Conservation (phyloP, 2,888 invertebrate species). For the Troilus luridus region DNA sequence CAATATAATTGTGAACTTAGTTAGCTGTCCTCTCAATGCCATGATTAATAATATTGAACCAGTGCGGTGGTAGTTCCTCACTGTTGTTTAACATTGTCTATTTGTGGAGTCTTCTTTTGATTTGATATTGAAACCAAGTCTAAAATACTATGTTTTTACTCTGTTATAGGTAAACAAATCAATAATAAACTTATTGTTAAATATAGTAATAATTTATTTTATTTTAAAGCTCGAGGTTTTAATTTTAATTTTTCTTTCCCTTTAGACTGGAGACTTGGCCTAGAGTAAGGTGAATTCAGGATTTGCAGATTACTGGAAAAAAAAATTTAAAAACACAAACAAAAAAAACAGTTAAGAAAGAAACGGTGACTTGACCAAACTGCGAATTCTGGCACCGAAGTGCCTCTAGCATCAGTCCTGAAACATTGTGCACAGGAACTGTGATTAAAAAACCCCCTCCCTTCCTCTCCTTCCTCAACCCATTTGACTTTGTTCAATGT, state of each 20-base stretch:
- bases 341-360: slow-evolving; percentile 34
- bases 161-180: too few relatives aligned
- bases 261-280: slow-evolving; percentile 63
- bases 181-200: not conserved
- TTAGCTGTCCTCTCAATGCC: too few relatives aligned
- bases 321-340: not conserved
- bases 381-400: slow-evolving; percentile 59
- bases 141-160: too few relatives aligned
- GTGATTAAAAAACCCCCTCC: slow-evolving; percentile 8
- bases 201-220: not conserved
- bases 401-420: slow-evolving; percentile 59
- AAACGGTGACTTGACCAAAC: slow-evolving; percentile 43
- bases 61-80: too few relatives aligned
- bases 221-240: not conserved
- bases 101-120: too few relatives aligned
- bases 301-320: slow-evolving; percentile 48
- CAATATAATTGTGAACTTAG: too few relatives aligned
- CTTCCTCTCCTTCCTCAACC: slow-evolving; percentile 36
- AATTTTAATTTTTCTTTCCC: slow-evolving; percentile 49
- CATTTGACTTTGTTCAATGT: not conserved
- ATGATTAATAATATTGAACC: too few relatives aligned
- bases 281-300: slow-evolving; percentile 63
- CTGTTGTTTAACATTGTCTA: too few relatives aligned
- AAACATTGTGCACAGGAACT: slow-evolving; percentile 38
- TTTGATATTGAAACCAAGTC: too few relatives aligned